A percentile compares a stretch with the other conserved stretches of the same genome.
Evolutionary conservation across 2,888 invertebrate genomes (phyloP).

Genomic region (Schizotus pectinicornis): DNA sequence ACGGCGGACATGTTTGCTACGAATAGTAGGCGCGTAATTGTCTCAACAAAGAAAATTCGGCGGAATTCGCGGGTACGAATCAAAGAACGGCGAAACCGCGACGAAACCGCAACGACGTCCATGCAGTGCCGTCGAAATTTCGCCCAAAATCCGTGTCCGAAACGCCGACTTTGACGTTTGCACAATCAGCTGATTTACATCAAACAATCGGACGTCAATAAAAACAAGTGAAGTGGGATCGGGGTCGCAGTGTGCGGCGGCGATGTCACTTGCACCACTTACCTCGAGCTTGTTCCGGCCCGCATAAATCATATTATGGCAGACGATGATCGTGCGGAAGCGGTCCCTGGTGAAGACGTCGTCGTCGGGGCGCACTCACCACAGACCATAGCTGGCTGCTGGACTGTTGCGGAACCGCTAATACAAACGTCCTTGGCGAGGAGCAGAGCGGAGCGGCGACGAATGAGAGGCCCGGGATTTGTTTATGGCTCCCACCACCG

Average conservation of each 20-base stretch:
- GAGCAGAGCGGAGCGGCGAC: conserved; percentile 34
- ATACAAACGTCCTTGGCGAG: conserved; percentile 47
- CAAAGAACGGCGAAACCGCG: background rate
- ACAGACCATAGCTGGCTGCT: conserved; percentile 25
- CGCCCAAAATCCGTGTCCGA: background rate
- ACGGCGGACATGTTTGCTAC: conserved; percentile 51
- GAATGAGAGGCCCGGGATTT: conserved; percentile 47
- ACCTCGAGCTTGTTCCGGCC: conserved; percentile 72
- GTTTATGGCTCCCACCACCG: conserved; percentile 50
- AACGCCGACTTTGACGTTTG: conserved; percentile 49
- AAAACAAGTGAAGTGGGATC: conserved; percentile 24
- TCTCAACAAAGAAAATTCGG: conserved; percentile 39
- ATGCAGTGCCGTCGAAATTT: background rate
- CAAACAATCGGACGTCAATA: conserved; percentile 51
- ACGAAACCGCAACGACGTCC: no score
- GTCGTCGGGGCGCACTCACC: conserved; percentile 26
- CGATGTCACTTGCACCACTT: conserved; percentile 43
- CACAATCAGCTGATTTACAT: conserved; percentile 66
- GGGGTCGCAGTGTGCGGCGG: background rate
- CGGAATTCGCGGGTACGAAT: conserved; percentile 3
- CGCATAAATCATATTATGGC: conserved; percentile 66
- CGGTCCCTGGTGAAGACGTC: no score
- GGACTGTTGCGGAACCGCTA: conserved; percentile 43
- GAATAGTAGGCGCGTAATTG: conserved; percentile 41
- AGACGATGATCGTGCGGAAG: conserved; percentile 25